These are phyloP conservation scores for Ectobius pallidus DNA, from an alignment of 2,888 invertebrate species.

Conservation along the genomic window DNA sequence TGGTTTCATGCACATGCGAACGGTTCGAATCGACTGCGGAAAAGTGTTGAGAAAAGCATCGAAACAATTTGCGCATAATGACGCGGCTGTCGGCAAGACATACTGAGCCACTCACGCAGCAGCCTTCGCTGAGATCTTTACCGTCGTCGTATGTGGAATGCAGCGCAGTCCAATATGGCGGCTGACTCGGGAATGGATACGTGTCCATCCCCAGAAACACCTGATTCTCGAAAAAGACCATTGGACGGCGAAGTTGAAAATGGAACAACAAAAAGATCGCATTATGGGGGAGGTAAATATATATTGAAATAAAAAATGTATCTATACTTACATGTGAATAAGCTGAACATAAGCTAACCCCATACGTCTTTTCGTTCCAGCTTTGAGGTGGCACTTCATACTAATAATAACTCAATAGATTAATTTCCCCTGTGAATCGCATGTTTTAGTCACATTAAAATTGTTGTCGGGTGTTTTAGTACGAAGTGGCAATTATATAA, in stretches of 20 bases:
- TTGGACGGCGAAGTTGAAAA: slow-evolving; percentile 87
- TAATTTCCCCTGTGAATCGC: neutral
- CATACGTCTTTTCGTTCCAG: neutral
- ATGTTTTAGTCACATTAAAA: neutral
- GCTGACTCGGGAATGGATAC: slow-evolving; percentile 93
- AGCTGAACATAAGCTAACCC: slow-evolving; percentile 37
- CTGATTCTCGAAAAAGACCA: slow-evolving; percentile 89
- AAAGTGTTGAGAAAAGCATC: neutral
- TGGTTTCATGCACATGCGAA: neutral
- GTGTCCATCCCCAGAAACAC: slow-evolving; percentile 91
- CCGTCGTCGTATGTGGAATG: slow-evolving; percentile 35
- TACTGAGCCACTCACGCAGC: neutral
- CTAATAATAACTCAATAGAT: neutral
- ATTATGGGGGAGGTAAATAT: slow-evolving; percentile 82
- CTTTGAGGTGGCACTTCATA: slow-evolving; percentile 12
- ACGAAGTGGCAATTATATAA: neutral
- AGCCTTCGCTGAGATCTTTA: slow-evolving; percentile 8
- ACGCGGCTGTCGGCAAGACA: neutral
- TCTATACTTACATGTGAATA: neutral
- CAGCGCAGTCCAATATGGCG: slow-evolving; percentile 74
- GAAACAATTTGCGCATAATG: slow-evolving; percentile 5
- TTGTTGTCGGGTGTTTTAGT: too few species aligned
- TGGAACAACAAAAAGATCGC: slow-evolving; percentile 87
- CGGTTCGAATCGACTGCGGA: neutral
- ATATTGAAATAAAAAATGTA: neutral